Evolutionary conservation across 2,113 vertebrate genomes (phyloP).

Genomic region (Sylvia atricapilla): DNA sequence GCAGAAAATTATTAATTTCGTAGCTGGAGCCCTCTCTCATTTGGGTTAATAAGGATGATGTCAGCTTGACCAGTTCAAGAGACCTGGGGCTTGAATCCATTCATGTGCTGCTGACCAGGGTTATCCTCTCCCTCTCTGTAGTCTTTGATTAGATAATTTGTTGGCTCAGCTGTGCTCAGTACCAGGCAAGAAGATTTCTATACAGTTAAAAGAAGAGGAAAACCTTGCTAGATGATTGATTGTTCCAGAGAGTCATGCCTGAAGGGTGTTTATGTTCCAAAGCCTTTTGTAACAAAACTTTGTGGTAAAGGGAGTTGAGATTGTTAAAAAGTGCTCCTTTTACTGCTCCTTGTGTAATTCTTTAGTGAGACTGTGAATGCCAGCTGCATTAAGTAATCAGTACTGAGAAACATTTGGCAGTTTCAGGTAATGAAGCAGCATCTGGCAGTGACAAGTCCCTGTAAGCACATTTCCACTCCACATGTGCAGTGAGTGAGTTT

Average conservation of each 20-base stretch:
- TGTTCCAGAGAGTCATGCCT: background rate
- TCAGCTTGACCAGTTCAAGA: background rate
- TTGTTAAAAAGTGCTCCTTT: background rate
- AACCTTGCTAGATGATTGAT: background rate
- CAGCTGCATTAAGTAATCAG: background rate
- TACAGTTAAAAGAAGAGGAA: background rate
- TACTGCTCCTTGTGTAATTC: background rate
- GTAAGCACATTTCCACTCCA: background rate
- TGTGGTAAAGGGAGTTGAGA: background rate
- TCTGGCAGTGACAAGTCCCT: background rate
- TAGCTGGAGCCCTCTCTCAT: background rate
- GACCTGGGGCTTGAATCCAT: background rate
- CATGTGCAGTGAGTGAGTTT: background rate
- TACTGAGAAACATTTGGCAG: background rate
- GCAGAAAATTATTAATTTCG: background rate
- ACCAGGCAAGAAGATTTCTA: background rate
- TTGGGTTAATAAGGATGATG: background rate
- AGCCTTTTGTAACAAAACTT: background rate
- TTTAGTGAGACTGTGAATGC: background rate
- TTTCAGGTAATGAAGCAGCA: constrained; percentile 1
- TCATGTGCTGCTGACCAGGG: background rate
- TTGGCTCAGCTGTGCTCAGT: background rate
- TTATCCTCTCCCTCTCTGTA: background rate
- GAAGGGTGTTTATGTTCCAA: background rate
- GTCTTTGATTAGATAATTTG: background rate